These are phyloP conservation scores for Ariolimax columbianus DNA, from an alignment of 2,888 invertebrate genomes.

Conservation along the genomic window DNA sequence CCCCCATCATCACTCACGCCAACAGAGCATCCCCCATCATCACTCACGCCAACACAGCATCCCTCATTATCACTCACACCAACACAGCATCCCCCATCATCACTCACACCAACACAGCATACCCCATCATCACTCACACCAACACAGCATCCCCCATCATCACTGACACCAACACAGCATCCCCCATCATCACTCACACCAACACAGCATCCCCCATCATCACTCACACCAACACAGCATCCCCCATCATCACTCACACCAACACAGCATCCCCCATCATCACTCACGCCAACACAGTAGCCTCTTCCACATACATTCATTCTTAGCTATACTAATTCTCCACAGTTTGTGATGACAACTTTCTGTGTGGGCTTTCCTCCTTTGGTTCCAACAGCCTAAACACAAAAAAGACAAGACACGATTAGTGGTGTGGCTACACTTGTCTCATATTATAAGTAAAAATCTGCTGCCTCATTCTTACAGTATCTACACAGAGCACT, in stretches of 20 bases:
- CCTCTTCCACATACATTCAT: neutral
- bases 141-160: neutral
- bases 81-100: neutral
- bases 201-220: too few relatives aligned
- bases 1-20: too few relatives aligned
- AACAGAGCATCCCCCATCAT: neutral
- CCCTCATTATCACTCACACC: neutral
- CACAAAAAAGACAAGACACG: conserved; percentile 52
- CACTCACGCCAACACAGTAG: neutral
- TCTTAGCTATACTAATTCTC: conserved; percentile 70
- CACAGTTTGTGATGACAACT: conserved; percentile 75
- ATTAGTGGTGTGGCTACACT: too few relatives aligned
- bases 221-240: neutral
- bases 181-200: neutral
- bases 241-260: neutral
- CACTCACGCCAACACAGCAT: neutral
- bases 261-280: neutral
- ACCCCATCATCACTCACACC: neutral
- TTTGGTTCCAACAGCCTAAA: conserved; percentile 75
- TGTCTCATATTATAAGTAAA: too few relatives aligned
- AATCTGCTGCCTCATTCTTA: too few relatives aligned
- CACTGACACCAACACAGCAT: neutral
- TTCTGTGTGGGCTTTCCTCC: conserved; percentile 76
- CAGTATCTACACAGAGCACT: too few relatives aligned
- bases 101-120: neutral